Evolutionary conservation across 2,797 vertebrate genomes (phyloP).

Genomic region (Erithacus rubecula): DNA sequence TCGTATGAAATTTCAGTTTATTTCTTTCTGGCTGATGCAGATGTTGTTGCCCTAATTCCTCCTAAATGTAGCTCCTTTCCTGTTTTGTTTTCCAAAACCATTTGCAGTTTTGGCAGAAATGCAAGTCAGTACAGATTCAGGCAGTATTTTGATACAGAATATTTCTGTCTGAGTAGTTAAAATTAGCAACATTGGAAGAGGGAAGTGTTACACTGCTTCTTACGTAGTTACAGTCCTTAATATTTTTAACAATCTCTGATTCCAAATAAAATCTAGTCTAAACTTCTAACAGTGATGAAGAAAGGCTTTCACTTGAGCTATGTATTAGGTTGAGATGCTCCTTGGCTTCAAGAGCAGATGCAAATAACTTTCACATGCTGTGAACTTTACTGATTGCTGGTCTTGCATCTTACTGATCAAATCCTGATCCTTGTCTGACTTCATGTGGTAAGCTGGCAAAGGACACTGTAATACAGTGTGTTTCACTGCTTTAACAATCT

Average conservation of each 20-base stretch:
- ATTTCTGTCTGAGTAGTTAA: not conserved
- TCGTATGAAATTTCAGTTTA: not conserved
- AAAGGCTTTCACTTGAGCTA: not conserved
- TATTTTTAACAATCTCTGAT: not conserved
- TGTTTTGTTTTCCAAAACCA: not conserved
- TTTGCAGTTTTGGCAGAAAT: not conserved
- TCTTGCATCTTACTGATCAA: not conserved
- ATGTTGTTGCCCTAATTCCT: not conserved
- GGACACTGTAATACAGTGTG: not conserved
- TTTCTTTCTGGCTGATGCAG: not conserved
- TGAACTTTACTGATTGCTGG: not conserved
- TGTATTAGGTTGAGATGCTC: not conserved
- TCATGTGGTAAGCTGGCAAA: not conserved
- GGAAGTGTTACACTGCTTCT: not conserved
- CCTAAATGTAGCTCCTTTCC: not conserved
- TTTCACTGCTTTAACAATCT: not conserved
- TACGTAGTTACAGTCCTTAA: not conserved
- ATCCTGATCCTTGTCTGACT: not conserved
- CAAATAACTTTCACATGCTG: not conserved
- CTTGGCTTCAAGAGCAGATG: not conserved
- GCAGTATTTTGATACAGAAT: not conserved
- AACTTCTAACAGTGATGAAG: not conserved
- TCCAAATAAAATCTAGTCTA: not conserved
- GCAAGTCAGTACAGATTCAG: not conserved
- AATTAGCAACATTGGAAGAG: not conserved